Evolutionary conservation across 2,888 invertebrate genomes (phyloP), one percentile per base, ranked within the genome.

Genomic region (Cepaea hortensis): DNA sequence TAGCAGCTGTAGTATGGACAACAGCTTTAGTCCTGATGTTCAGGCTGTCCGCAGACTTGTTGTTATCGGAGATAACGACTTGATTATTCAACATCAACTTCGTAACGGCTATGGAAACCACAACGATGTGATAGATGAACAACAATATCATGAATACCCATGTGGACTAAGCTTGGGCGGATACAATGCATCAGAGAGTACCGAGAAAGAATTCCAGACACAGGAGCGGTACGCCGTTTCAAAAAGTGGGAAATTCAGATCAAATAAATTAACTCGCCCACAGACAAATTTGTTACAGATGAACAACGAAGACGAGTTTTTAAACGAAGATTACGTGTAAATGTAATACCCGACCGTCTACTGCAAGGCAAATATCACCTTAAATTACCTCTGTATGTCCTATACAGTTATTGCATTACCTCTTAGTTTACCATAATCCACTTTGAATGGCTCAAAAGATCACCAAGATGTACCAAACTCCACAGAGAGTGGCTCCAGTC

Each of bases 261-360:
- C 79, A 6, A 46, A n/a, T 77, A 23, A n/a, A 35, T 4, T 46
- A 50, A 62, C 61, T 3, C 62, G 15, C 3, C 15, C 48, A 15
- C 50, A 18, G 3, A 55, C 15, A 23, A 35, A 62, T 18, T 11
- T 23, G 23, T 13, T 79, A 15, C 61, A 35, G 7, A 11, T 79
- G 35, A 35, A 79, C 13, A 46, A 62, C 6, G 79, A 3, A 15
- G 62, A 62, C 62, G 23, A 61, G 13, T 6, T 13, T 62, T 62
- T 62, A 62, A 15, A 18, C 3, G 79, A 79, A 62, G 79, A 79
- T 62, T 79, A 79, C 18, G 79, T 79, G 3, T 79, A 62, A 46
- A 68, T 68, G 55, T 3, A 55, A 55, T 9, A 55, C 55, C 11
- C 55, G 55, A 55, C 55, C 6, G 7, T 55, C 55, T 11, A 55